Evolutionary conservation across 2,888 invertebrate species (phyloP), one percentile per base, ranked within the genome.

Genomic region (Anoncus sp.): DNA sequence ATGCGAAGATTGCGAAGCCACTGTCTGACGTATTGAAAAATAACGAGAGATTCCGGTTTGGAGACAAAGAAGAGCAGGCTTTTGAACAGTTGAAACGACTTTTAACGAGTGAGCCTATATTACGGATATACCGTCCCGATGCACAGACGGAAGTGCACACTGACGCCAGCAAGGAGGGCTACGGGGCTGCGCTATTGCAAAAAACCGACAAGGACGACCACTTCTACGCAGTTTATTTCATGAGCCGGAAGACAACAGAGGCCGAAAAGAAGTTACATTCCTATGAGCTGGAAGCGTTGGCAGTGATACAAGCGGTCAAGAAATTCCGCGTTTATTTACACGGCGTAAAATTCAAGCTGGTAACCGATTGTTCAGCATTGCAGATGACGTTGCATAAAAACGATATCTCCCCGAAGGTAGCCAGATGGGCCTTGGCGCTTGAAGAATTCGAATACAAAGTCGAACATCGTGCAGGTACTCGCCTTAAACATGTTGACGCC

Each of bases 121-220:
- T 80, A 12, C 60, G 53, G 22, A 60, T 82, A n/a, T 82, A 80
- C 9, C 59, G 66, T 9, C 9, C 35, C 3, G 77, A 60, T 1
- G 79, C 79, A 1, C 43, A 67, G 12, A 81, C 81, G 0, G 79
- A 81, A 43, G 45, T 82, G 20, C 82, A 83, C 22, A 82, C 82
- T 0, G 83, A 84, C 49, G 85, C 84, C 9, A 76, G 78, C 14
- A 60, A 38, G 10, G 31, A 43, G 0, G 87, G 86, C 1, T 67
- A 83, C 3, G 85, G 85, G 3, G 86, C 84, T 20, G 77, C 84
- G 24, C 60, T 87, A 10, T 35, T 87, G 14, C 87, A 88, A 66
- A 55, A 69, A 60, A 81, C 82, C 20, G 7, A 51, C 5, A 81
- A 82, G 7, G 77, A 81, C 51, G 73, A 79, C 12, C 70, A 57